A percentile compares a stretch with the other conserved stretches of the same genome.
Conservation (phyloP, 2,113 vertebrate species). For the Trichomycterus rosablanca region DNA sequence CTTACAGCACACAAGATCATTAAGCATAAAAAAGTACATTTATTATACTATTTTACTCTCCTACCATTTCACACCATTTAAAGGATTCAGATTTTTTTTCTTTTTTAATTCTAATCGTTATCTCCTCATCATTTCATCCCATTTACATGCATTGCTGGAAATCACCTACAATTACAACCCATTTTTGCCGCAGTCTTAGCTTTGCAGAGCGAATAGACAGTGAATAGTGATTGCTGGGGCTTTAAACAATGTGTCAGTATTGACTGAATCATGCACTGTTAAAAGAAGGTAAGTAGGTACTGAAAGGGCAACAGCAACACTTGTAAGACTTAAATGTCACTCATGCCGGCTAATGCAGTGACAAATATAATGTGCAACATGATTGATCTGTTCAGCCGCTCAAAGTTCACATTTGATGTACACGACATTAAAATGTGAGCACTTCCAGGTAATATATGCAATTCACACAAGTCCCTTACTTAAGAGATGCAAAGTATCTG, state of each 20-base stretch:
- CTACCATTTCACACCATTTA: constrained; percentile 8
- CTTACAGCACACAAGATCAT: too few species aligned
- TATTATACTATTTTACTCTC: constrained; percentile 1
- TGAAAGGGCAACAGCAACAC: constrained; percentile 60
- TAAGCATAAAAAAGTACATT: constrained; percentile 4
- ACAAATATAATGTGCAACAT: constrained; percentile 64
- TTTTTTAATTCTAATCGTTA: constrained; percentile 26
- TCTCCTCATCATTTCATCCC: constrained; percentile 37
- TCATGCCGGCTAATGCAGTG: constrained; percentile 69
- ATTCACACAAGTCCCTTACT: constrained; percentile 42
- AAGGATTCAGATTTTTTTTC: not conserved
- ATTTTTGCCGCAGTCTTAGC: constrained; percentile 29
- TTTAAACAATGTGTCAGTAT: constrained; percentile 58
- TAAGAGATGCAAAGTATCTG: constrained; percentile 1
- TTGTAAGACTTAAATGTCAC: constrained; percentile 73
- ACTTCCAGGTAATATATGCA: constrained; percentile 66
- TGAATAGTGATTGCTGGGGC: constrained; percentile 36
- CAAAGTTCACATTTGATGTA: constrained; percentile 72
- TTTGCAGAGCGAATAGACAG: constrained; percentile 36
- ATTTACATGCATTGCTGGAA: constrained; percentile 47
- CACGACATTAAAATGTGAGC: constrained; percentile 66
- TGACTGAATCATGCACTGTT: constrained; percentile 66
- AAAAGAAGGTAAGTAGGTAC: constrained; percentile 63
- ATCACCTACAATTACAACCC: constrained; percentile 45
- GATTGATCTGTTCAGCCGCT: constrained; percentile 60